Percentiles rank a stretch among this genome's conserved stretches.
Conservation (phyloP, 2,888 invertebrate species). For the Sipha maydis region DNA sequence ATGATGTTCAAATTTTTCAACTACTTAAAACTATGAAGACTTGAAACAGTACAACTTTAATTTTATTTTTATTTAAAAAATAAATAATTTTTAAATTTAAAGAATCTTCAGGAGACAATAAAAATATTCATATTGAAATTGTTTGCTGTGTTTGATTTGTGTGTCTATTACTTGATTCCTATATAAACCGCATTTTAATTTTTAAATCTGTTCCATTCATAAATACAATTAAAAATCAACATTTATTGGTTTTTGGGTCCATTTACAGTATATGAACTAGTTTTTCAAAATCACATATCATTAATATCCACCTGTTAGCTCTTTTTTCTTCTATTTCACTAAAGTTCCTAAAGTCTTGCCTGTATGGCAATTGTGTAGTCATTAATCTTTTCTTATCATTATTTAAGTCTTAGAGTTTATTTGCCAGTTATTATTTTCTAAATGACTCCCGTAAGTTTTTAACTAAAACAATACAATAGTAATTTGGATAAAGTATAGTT, state of each 20-base stretch:
- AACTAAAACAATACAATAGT: not conserved
- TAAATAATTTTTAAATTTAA: not conserved
- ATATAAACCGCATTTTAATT: constrained; percentile 4
- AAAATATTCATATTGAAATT: constrained; percentile 11
- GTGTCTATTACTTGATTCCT: not conserved
- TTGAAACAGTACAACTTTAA: constrained; percentile 43
- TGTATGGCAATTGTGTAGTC: constrained; percentile 46
- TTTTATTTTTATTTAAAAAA: not conserved
- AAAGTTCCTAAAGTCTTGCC: constrained; percentile 61
- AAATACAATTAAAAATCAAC: constrained; percentile 5
- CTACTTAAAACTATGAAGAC: constrained; percentile 26
- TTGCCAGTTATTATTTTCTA: constrained; percentile 30
- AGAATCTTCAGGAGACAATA: constrained; percentile 41
- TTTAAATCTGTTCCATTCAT: constrained; percentile 23
- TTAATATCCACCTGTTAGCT: constrained; percentile 8
- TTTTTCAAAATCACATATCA: constrained; percentile 51
- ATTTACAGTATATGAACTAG: constrained; percentile 26
- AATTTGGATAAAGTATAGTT: not conserved
- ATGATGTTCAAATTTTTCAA: constrained; percentile 21
- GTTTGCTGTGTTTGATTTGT: constrained; percentile 42
- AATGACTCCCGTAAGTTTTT: not conserved
- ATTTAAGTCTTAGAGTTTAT: constrained; percentile 46
- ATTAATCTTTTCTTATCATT: constrained; percentile 52
- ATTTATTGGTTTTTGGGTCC: constrained; percentile 56
- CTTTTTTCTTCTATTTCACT: constrained; percentile 23